Evolutionary conservation across 2,113 vertebrate species (phyloP).

Genomic region (Myrmecobius fasciatus): DNA sequence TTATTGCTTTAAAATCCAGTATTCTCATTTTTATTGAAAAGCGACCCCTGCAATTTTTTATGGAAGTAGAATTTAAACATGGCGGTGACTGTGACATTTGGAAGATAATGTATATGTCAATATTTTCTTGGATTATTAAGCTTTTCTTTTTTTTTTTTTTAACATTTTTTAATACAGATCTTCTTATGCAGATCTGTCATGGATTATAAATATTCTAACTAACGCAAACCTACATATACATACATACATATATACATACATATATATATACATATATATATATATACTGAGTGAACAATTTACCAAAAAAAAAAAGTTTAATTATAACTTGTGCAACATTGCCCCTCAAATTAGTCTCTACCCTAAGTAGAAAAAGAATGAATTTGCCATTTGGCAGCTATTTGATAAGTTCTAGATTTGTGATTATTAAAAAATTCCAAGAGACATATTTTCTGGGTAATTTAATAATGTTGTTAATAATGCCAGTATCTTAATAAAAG

Average conservation of each 20-base stretch:
- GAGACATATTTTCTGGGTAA: background rate
- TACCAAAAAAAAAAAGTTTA: constrained; percentile 20
- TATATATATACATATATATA: constrained; percentile 30
- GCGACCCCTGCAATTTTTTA: background rate
- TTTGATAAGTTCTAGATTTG: constrained; percentile 4
- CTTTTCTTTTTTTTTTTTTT: background rate
- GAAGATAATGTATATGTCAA: background rate
- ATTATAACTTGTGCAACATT: background rate
- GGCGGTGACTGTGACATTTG: background rate
- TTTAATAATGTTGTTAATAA: too few relatives aligned
- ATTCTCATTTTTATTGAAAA: background rate
- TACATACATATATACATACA: constrained; percentile 11
- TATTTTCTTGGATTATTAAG: background rate
- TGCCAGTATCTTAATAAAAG: too few relatives aligned
- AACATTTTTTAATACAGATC: background rate
- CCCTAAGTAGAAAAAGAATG: background rate
- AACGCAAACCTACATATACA: constrained; percentile 22
- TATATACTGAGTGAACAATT: constrained; percentile 38
- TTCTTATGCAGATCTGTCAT: background rate
- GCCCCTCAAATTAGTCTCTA: constrained; percentile 43
- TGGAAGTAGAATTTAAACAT: background rate
- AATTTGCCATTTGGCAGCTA: background rate
- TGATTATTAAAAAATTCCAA: constrained; percentile 1
- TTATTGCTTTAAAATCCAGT: background rate
- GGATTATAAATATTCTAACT: constrained; percentile 17